Base-by-base conservation (phyloP, 2,888 invertebrate species). In the Mylabris sibirica region DNA sequence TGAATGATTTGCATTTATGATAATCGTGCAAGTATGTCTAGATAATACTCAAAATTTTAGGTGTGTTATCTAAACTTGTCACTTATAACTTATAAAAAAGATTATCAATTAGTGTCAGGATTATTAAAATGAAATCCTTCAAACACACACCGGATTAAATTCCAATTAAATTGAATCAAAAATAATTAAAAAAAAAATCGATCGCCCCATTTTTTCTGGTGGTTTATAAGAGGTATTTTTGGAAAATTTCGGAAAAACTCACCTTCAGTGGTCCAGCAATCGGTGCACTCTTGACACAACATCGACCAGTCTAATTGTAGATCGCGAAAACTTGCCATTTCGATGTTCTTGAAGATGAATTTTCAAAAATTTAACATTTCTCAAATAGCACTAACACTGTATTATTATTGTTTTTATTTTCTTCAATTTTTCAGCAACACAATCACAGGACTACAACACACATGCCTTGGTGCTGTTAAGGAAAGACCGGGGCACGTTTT, bases 271-370 rank as follows among this genome's bases (percentile, higher is more conserved):
- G 89, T 89, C 90, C 90, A 90, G 83, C 88, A 88, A 76, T 89
- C 88, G 26, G 88, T 85, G 74, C 88, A 88, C 74, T 89, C 89
- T 84, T 89, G 88, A 81, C 89, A 88, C 67, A 91, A 86, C 82
- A 88, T 85, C 75, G 87, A 87, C 91, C 91, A 91, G 82, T 91
- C 91, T 82, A 87, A 87, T 80, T 89, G 86, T 77, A 91, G 87
- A 81, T 91, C 90, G 79, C 88, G 86, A 83, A 88, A 89, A 82
- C 88, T 89, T 79, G 91, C 90, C 91, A 91, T 91, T 66, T n/a
- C n/a, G n/a, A n/a, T n/a, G n/a, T n/a, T n/a, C n/a, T n/a, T n/a
- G n/a, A n/a, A n/a, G n/a, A n/a, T n/a, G n/a, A n/a, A n/a, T n/a
- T 60, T 53, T 59, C 34, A 35, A 11, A 41, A 60, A 12, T 4